A percentile compares a stretch with the other conserved stretches of the same genome.
Conservation (phyloP, 2,888 invertebrate genomes). For the Boloria selene region DNA sequence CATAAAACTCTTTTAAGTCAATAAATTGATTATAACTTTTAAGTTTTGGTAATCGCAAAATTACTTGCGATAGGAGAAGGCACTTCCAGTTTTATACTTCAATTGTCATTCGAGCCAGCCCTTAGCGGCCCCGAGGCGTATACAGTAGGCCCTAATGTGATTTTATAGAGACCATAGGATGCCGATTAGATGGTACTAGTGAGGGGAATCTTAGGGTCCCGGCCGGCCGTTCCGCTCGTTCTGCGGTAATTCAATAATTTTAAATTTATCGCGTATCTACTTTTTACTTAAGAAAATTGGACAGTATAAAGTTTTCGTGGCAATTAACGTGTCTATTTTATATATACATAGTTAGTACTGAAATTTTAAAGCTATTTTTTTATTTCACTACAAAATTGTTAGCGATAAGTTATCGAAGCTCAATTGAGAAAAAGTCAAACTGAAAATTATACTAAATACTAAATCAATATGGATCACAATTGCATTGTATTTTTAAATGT, state of each 20-base stretch:
- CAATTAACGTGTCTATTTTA: too few relatives aligned
- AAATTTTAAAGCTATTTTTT: too few relatives aligned
- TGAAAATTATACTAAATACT: too few relatives aligned
- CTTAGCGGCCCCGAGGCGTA: slow-evolving; percentile 60
- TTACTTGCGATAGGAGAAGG: not conserved
- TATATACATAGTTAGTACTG: too few relatives aligned
- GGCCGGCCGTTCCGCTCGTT: slow-evolving; percentile 41
- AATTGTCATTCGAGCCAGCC: slow-evolving; percentile 41
- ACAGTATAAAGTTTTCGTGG: not conserved
- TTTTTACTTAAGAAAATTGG: slow-evolving; percentile 16
- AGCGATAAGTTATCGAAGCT: too few relatives aligned
- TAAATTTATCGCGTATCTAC: slow-evolving; percentile 37
- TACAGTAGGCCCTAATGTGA: slow-evolving; percentile 73
- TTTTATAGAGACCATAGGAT: slow-evolving; percentile 75
- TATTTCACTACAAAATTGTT: too few relatives aligned
- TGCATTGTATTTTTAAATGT: too few relatives aligned
- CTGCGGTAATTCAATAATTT: slow-evolving; percentile 49
- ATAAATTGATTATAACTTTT: too few relatives aligned
- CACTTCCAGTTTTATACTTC: slow-evolving; percentile 47
- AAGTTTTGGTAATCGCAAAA: too few relatives aligned
- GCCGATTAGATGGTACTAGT: slow-evolving; percentile 58
- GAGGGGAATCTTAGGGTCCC: slow-evolving; percentile 43
- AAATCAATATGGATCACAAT: too few relatives aligned
- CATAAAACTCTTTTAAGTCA: too few relatives aligned
- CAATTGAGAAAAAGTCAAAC: too few relatives aligned